Evolutionary conservation across 2,113 vertebrate genomes (phyloP).

Genomic region (Tragelaphus buxtoni): DNA sequence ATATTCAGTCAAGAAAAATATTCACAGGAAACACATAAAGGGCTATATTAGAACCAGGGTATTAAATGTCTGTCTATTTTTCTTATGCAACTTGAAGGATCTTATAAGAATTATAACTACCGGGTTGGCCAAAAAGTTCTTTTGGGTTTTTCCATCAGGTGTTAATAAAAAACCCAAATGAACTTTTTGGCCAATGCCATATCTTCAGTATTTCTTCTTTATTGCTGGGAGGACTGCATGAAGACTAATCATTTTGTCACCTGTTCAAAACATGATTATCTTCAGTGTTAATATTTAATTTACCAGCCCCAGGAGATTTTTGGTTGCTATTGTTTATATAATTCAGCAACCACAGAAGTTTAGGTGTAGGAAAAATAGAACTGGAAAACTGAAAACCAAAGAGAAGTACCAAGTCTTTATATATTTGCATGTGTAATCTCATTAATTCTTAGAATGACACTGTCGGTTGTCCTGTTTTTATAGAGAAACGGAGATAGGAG

Average conservation of each 20-base stretch:
- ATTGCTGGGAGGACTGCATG: not conserved
- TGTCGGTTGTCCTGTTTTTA: not conserved
- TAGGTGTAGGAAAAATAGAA: not conserved
- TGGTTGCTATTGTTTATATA: not conserved
- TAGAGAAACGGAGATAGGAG: not conserved
- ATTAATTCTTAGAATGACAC: not conserved
- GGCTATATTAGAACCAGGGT: not conserved
- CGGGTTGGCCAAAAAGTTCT: not conserved
- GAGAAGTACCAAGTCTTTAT: not conserved
- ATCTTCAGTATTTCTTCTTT: not conserved
- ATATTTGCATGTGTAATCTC: not conserved
- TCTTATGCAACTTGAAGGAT: not conserved
- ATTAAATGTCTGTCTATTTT: not conserved
- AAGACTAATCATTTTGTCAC: not conserved
- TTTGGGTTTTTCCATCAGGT: not conserved
- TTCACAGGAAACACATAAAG: not conserved
- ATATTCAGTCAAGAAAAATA: constrained; percentile 19
- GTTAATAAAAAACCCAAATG: not conserved
- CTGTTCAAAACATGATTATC: not conserved
- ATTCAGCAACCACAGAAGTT: not conserved
- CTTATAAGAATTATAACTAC: not conserved
- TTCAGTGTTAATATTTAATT: not conserved
- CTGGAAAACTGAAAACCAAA: not conserved
- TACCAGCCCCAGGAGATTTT: not conserved
- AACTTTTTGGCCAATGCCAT: not conserved